phyloP scores from a whole-genome alignment of 2,113 vertebrate species.

The Pao palembangensis region DNA sequence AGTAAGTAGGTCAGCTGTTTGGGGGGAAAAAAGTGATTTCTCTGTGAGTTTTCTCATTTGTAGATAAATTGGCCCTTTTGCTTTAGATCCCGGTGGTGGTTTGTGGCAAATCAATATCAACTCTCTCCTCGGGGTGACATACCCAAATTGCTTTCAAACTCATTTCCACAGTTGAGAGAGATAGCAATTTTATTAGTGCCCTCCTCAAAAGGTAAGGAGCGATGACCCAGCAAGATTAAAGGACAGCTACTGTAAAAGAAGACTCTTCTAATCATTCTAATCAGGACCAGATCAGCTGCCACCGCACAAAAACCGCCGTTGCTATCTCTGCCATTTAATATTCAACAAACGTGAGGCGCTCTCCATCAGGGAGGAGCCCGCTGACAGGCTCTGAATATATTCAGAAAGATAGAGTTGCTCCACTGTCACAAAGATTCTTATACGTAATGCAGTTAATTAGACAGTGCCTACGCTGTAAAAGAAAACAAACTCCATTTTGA shows the following conservation, averaged over 20 bases:
- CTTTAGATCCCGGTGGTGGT: slow-evolving; percentile 64
- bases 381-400: slow-evolving; percentile 38
- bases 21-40: slow-evolving; percentile 68
- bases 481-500: slow-evolving; percentile 57
- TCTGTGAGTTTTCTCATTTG: slow-evolving; percentile 67
- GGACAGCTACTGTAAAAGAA: slow-evolving; percentile 52
- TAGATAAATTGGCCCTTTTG: slow-evolving; percentile 72
- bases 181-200: slow-evolving; percentile 65
- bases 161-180: slow-evolving; percentile 66
- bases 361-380: slow-evolving; percentile 26
- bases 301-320: slow-evolving; percentile 33
- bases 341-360: slow-evolving; percentile 17
- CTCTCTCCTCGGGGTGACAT: slow-evolving; percentile 67
- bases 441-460: slow-evolving; percentile 60
- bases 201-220: slow-evolving; percentile 58
- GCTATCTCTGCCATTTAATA: slow-evolving; percentile 37
- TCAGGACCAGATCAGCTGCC: slow-evolving; percentile 25
- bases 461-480: slow-evolving; percentile 52
- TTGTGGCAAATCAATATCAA: slow-evolving; percentile 73
- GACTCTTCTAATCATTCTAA: slow-evolving; percentile 38
- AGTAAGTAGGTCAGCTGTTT: slow-evolving; percentile 75
- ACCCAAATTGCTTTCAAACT: slow-evolving; percentile 76
- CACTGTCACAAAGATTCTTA: slow-evolving; percentile 46
- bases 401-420: slow-evolving; percentile 52
- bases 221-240: slow-evolving; percentile 54